Conservation (phyloP, 2,797 vertebrate genomes). For the Gymnoscopelus braueri region DNA sequence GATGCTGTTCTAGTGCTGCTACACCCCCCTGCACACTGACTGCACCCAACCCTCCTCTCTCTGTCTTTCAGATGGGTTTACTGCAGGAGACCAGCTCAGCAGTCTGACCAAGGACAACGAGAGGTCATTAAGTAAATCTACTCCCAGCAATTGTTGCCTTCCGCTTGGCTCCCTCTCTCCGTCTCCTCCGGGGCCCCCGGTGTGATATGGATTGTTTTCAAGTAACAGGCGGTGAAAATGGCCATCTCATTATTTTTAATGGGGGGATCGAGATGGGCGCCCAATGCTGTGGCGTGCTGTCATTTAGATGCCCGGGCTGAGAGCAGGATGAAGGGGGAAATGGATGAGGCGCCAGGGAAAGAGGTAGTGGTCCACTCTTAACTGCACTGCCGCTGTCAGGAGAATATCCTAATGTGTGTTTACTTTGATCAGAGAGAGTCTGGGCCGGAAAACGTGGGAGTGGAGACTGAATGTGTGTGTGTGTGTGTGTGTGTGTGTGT, state of each 20-base stretch:
- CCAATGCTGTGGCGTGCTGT: conserved; percentile 58
- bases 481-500: too few species aligned
- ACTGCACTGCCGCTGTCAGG: conserved; percentile 23
- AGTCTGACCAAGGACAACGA: conserved; percentile 67
- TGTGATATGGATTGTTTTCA: conserved; percentile 78
- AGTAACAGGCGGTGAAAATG: conserved; percentile 76
- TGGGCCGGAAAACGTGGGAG: neutral
- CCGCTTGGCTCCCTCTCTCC: conserved; percentile 42
- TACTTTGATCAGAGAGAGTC: conserved; percentile 55
- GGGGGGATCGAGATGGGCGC: conserved; percentile 71
- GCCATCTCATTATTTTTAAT: conserved; percentile 84
- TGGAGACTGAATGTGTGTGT: neutral
- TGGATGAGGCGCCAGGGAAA: conserved; percentile 45
- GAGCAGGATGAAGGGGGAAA: conserved; percentile 62
- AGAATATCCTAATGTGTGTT: conserved; percentile 53
- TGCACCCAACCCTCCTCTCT: conserved; percentile 20
- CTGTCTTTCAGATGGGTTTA: conserved; percentile 42
- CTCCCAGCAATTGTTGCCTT: conserved; percentile 65
- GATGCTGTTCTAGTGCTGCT: too few species aligned
- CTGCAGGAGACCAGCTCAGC: conserved; percentile 50
- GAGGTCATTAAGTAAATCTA: conserved; percentile 76
- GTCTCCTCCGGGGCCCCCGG: conserved; percentile 47
- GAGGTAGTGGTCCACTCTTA: conserved; percentile 29
- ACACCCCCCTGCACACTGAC: conserved; percentile 6
- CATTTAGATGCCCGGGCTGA: conserved; percentile 63